A percentile compares a stretch with the other conserved stretches of the same genome.
These are phyloP conservation scores for Lucilia cuprina DNA, from an alignment of 1,140 invertebrate species.

Conservation along the genomic window DNA sequence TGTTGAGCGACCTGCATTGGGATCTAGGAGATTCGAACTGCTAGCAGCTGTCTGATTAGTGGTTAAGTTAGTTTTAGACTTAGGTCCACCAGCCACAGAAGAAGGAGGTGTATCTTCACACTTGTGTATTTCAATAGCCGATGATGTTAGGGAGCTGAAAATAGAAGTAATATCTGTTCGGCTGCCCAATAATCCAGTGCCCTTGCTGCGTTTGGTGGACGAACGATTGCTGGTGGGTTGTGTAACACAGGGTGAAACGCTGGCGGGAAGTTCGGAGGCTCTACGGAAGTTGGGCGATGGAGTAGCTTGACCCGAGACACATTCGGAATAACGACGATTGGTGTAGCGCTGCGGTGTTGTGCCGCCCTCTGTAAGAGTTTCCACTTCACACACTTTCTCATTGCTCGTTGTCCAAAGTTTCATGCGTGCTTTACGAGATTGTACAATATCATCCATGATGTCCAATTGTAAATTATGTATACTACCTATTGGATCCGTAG, in stretches of 20 bases:
- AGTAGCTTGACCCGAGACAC: slow-evolving; percentile 66
- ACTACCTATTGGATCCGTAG: slow-evolving; percentile 75
- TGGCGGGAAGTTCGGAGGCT: slow-evolving; percentile 72
- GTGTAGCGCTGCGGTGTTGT: slow-evolving; percentile 68
- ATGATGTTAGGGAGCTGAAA: slow-evolving; percentile 79
- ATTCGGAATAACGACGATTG: slow-evolving; percentile 77
- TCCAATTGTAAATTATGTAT: slow-evolving; percentile 82
- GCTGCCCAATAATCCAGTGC: slow-evolving; percentile 71
- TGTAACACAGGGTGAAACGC: slow-evolving; percentile 61
- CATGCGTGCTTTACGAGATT: slow-evolving; percentile 76
- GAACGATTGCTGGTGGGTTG: slow-evolving; percentile 44
- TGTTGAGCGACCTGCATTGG: slow-evolving; percentile 64
- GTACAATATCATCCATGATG: slow-evolving; percentile 87
- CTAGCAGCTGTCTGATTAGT: slow-evolving; percentile 45
- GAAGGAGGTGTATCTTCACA: slow-evolving; percentile 61
- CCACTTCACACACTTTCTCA: slow-evolving; percentile 81
- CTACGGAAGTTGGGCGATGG: slow-evolving; percentile 67
- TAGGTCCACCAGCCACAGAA: background rate
- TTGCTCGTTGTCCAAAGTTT: slow-evolving; percentile 82
- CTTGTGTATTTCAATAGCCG: slow-evolving; percentile 78
- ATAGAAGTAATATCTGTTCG: slow-evolving; percentile 76
- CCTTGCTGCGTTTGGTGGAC: slow-evolving; percentile 59
- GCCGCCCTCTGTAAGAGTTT: slow-evolving; percentile 72
- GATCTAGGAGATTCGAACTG: slow-evolving; percentile 49
- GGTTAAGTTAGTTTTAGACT: slow-evolving; percentile 41